phyloP scores from a whole-genome alignment of 2,888 invertebrate genomes.

The Prostheceraeus crozeri region DNA sequence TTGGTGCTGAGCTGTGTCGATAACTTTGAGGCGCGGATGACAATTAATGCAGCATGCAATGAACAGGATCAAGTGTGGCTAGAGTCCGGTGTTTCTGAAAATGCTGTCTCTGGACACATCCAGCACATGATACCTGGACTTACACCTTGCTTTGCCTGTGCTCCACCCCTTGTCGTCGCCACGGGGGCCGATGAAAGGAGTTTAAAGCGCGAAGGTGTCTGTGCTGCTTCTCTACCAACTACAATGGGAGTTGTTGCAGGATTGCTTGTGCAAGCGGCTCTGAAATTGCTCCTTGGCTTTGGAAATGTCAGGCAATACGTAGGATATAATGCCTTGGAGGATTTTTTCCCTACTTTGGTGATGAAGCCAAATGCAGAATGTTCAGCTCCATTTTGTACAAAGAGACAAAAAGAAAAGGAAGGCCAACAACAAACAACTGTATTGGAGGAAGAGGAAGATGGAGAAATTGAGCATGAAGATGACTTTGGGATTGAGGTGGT shows the following conservation, averaged over 20 bases:
- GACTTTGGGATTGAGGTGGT: constrained; percentile 69
- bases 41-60: constrained; percentile 95
- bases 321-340: constrained; percentile 88
- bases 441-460: constrained; percentile 55
- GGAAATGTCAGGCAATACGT: constrained; percentile 67
- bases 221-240: constrained; percentile 94
- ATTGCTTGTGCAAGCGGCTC: constrained; percentile 69
- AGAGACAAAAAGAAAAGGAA: constrained; percentile 62
- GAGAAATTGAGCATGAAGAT: constrained; percentile 70
- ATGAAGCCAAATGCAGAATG: constrained; percentile 84
- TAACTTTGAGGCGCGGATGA: constrained; percentile 96
- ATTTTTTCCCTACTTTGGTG: constrained; percentile 89
- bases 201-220: constrained; percentile 91
- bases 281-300: constrained; percentile 56
- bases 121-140: constrained; percentile 89
- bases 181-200: constrained; percentile 94
- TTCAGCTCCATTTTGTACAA: constrained; percentile 70
- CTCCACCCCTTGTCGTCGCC: constrained; percentile 91
- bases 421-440: constrained; percentile 58
- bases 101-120: constrained; percentile 97
- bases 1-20: constrained; percentile 93
- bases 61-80: constrained; percentile 79
- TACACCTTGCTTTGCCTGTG: constrained; percentile 97
- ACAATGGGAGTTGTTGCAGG: constrained; percentile 98
- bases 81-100: constrained; percentile 97